Evolutionary conservation across 2,888 invertebrate species (phyloP), one percentile per base, ranked within the genome.

Genomic region (Drosophila helvetica): DNA sequence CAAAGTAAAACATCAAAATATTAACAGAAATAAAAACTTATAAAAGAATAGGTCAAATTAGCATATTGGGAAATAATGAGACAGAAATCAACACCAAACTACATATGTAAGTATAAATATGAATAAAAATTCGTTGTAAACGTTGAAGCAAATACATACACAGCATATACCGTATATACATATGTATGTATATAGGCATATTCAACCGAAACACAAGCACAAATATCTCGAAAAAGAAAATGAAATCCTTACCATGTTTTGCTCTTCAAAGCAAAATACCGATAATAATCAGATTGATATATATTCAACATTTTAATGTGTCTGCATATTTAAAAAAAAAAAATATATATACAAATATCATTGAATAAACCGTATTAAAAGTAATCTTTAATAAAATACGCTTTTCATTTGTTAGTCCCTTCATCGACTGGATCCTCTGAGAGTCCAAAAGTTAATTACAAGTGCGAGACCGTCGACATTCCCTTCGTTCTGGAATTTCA

Each of bases 301-400:
- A 69, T 67, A 67, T 58, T 67, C 58, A 51, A 67, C 45, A 67
- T 58, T 69, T 67, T 69, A 58, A 48, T 30, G 70, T 69, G 70
- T 67, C 70, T 69, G 59, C 67, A 64, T 66, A 58, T 57, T 69
- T 69, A 17, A 67, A 69, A 51, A 58, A 33, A 57, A 51, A 25
- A 5, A 56, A 22, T 22, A 22, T 22, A 22, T 0, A 22, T 22
- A 6, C 22, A 22, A 56, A 64, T 70, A 78, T 78, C 63, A 75
- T 66, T 75, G 82, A 81, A 78, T 78, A 81, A 78, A 78, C 63
- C 43, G 70, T 78, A 78, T 81, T 78, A 66, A 62, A 70, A 57
- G 69, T 74, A 65, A 65, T 9, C 65, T 64, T 52, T 65, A 50
- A 12, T 46, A 47, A 52, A 19, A 1, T 4, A 2, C 17, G 3